Base-by-base conservation (phyloP, 2,888 invertebrate genomes). In the Limnephilus lunatus region DNA sequence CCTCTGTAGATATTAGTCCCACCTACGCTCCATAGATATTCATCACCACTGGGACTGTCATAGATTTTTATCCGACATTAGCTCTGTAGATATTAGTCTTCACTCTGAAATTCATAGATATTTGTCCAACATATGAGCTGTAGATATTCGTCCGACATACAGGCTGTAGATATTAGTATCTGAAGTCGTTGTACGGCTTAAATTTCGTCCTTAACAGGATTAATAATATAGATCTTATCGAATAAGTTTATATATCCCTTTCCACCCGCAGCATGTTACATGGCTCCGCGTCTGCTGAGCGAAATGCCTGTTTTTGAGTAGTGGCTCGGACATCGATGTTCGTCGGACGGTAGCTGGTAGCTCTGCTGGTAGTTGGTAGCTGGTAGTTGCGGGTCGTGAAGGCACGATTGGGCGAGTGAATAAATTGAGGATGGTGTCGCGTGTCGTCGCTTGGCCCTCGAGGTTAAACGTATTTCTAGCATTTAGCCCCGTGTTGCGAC, bases 361-460 rank as follows among this genome's bases (percentile, higher is more conserved):
- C 86, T 85, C 68, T 53, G 30, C 87, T 44, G 32, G 87, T 53
- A 53, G 31, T 68, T 85, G 32, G 87, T 88, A 88, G 15, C 87
- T 85, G 32, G 87, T 87, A 87, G 31, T 68, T 86, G 11, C 31
- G 88, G 88, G 81, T 89, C 89, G 89, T 89, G 89, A 39, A 89
- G 32, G 89, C 89, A 89, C 89, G 89, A 89, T 81, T 81, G 81
- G 89, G 81, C 19, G 35, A 89, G 88, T 48, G 88, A 88, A 88
- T 88, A 88, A 88, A 88, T 88, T 88, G 53, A 88, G 35, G 48
- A 68, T 35, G 68, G 88, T 90, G 90, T 90, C 90, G 90, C 90
- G 90, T 82, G 90, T 90, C 90, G 82, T 31, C 32, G 39, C 82
- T 35, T 53, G 48, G 30, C 87, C 88, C 48, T 30, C 44, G 82